Conservation (phyloP, 1,140 invertebrate genomes). For the Zophobas atratus region DNA sequence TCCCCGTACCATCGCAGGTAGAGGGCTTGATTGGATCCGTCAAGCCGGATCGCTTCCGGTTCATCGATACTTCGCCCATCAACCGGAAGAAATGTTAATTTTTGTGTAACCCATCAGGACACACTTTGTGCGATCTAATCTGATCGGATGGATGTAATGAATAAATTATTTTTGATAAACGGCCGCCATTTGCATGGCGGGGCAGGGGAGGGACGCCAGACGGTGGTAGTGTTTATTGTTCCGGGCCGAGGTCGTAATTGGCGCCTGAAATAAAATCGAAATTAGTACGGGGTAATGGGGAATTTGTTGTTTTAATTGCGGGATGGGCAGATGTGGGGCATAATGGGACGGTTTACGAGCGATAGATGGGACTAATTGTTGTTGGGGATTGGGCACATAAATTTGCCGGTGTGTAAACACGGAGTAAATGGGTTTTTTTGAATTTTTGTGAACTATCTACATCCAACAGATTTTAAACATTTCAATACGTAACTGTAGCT, state of each 20-base stretch:
- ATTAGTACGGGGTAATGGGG: too few species aligned
- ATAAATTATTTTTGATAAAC: slow-evolving; percentile 46
- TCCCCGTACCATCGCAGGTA: slow-evolving; percentile 9
- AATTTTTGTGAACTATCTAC: too few species aligned
- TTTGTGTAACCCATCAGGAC: slow-evolving; percentile 46
- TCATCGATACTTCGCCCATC: slow-evolving; percentile 44
- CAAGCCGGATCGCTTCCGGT: slow-evolving; percentile 43
- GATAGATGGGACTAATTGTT: too few species aligned
- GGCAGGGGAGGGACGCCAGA: not conserved
- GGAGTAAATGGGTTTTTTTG: too few species aligned
- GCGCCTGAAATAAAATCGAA: not conserved
- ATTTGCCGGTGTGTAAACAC: too few species aligned
- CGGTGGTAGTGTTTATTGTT: not conserved
- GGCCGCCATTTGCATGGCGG: slow-evolving; percentile 7
- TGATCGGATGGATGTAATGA: slow-evolving; percentile 47
- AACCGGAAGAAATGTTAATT: slow-evolving; percentile 49
- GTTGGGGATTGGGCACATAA: too few species aligned
- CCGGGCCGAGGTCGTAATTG: not conserved
- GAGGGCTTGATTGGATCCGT: slow-evolving; percentile 46
- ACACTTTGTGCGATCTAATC: slow-evolving; percentile 43
- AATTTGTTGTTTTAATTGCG: too few species aligned
- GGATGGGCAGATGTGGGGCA: too few species aligned
- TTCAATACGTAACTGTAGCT: too few species aligned
- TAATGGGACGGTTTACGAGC: too few species aligned
- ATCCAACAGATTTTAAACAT: too few species aligned